phyloP scores from a whole-genome alignment of 2,113 vertebrate genomes.

The Rynchops niger region DNA sequence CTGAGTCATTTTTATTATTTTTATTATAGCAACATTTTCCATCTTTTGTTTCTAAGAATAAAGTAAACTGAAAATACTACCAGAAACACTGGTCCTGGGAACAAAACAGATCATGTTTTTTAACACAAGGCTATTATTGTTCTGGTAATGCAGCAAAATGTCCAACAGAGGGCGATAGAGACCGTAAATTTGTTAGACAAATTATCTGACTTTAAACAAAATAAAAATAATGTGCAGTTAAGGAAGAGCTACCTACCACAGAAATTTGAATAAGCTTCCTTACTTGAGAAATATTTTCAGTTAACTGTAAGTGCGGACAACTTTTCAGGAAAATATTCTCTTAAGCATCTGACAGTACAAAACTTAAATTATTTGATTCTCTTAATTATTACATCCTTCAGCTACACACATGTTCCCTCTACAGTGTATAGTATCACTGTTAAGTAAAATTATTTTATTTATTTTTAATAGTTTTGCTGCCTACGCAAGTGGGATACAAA shows the following conservation, averaged over 20 bases:
- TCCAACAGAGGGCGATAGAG: conserved; percentile 58
- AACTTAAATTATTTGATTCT: background rate
- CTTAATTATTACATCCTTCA: background rate
- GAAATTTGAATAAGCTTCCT: background rate
- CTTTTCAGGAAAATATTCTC: background rate
- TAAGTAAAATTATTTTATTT: background rate
- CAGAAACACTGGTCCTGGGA: background rate
- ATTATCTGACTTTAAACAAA: background rate
- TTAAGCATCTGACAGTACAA: background rate
- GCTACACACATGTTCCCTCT: background rate
- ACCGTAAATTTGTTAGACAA: background rate
- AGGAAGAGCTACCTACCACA: background rate
- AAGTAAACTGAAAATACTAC: background rate
- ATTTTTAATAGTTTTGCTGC: background rate
- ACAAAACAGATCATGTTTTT: background rate
- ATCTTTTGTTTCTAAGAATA: background rate
- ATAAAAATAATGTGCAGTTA: background rate
- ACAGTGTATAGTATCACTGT: background rate
- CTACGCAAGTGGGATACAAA: background rate
- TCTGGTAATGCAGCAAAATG: background rate
- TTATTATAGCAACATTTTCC: background rate
- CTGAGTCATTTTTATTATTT: background rate
- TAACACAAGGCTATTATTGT: background rate
- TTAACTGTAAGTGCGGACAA: background rate
- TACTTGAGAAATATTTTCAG: background rate